Percentiles rank a stretch among this genome's conserved stretches.
These are phyloP conservation scores for Aporophyla lueneburgensis DNA, from an alignment of 2,888 invertebrate genomes.

Conservation along the genomic window DNA sequence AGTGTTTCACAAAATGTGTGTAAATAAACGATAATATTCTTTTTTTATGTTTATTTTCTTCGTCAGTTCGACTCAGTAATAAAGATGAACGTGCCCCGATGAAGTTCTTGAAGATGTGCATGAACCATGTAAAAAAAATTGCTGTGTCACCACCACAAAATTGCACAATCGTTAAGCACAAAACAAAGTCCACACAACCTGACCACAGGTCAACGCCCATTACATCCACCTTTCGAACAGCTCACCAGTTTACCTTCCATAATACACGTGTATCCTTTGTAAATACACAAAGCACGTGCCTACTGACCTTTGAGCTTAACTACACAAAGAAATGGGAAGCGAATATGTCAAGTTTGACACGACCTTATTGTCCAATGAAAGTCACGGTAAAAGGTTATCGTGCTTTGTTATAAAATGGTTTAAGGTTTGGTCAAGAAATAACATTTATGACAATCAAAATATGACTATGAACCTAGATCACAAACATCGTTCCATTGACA, in stretches of 20 bases:
- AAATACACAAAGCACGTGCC: neutral
- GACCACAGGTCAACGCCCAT: neutral
- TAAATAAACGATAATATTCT: too few relatives aligned
- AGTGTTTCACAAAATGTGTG: too few relatives aligned
- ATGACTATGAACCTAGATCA: neutral
- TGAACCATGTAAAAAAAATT: neutral
- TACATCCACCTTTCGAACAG: neutral
- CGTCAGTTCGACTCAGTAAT: too few relatives aligned
- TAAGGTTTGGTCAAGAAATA: neutral
- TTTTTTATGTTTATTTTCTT: too few relatives aligned
- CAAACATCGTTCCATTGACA: neutral
- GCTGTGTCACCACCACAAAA: neutral
- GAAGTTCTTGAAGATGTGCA: too few relatives aligned
- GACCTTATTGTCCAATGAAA: conserved; percentile 14
- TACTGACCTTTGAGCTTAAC: conserved; percentile 20
- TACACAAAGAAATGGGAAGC: conserved; percentile 39
- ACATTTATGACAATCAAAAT: neutral
- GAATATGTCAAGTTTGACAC: conserved; percentile 18
- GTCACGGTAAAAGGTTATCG: conserved; percentile 11
- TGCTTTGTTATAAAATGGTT: neutral
- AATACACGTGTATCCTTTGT: conserved; percentile 4
- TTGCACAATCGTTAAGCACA: neutral
- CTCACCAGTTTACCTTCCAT: neutral
- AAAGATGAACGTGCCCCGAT: too few relatives aligned
- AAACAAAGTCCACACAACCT: neutral